Evolutionary conservation across 2,797 vertebrate genomes (phyloP), one percentile per base, ranked within the genome.

Genomic region (Neosilurus mollespiculum): DNA sequence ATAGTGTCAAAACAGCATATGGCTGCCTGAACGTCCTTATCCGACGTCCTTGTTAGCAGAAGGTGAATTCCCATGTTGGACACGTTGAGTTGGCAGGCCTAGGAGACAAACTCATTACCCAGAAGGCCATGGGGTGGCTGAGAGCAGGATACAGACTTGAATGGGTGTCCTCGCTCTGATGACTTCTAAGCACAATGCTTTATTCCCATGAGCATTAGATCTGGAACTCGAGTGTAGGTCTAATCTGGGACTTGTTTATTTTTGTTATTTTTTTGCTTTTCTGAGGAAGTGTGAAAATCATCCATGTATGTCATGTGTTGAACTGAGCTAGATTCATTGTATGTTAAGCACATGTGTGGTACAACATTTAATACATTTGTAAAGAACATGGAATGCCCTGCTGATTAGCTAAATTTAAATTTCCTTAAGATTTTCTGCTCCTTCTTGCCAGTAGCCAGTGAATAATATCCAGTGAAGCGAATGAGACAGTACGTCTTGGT

Each of bases 181-280:
- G 26, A 83, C 51, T 86, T 83, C 71, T 83, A 87, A 87, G 71
- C 84, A 73, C 64, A 83, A 72, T 80, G 81, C 85, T 84, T 78
- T 61, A 82, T 85, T 84, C 67, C 65, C 64, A 69, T 70, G 76
- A 85, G 51, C 10, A 30, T 66, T 34, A 58, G 15, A 26, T n/a
- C 12, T 34, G 61, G 18, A 34, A 24, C 62, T 81, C 30, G 34
- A 64, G 62, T 69, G 56, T 56, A 34, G 73, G 58, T 37, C 58
- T 69, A 54, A 56, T 82, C 22, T 71, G 30, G 59, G 43, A 56
- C 1, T 56, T 82, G 9, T 58, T 7, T 59, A 22, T n/a, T 12
- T 24, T 12, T 22, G 14, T n/a, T 6, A 20, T 34, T 58, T 34
- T 12, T 77, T n/a, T 12, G 15, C 51, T 37, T 76, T 58, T 56